Evolutionary conservation across 1,140 invertebrate species (phyloP).

Genomic region (Bactericera cockerelli): DNA sequence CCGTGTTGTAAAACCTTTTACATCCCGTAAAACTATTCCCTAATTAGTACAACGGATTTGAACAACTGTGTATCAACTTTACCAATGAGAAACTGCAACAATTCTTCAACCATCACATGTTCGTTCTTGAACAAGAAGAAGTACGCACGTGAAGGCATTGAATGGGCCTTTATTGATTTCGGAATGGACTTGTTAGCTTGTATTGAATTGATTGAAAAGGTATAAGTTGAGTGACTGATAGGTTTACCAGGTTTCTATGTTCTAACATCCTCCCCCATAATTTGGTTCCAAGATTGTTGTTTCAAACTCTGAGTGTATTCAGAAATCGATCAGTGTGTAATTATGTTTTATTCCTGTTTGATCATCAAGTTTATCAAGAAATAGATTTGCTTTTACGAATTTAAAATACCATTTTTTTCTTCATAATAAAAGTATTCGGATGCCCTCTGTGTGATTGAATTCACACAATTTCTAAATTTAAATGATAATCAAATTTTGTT

Average conservation of each 20-base stretch:
- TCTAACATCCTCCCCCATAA: neutral
- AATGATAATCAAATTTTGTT: no score
- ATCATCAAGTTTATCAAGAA: no score
- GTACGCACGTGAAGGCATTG: constrained; percentile 88
- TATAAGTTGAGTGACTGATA: no score
- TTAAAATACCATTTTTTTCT: no score
- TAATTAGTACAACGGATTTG: constrained; percentile 85
- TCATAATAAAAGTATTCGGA: no score
- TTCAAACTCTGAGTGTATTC: no score
- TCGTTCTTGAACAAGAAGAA: constrained; percentile 93
- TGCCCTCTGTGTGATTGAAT: no score
- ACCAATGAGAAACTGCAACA: constrained; percentile 95
- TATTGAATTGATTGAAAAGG: constrained; percentile 96
- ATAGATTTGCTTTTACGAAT: no score
- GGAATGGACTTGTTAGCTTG: constrained; percentile 93
- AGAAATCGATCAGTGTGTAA: no score
- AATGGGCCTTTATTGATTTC: constrained; percentile 95
- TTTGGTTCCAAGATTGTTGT: no score
- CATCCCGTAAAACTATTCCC: neutral
- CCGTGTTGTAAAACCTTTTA: neutral
- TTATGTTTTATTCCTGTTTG: no score
- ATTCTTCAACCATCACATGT: constrained; percentile 99
- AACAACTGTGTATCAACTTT: constrained; percentile 98
- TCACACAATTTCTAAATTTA: no score
- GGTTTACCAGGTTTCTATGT: neutral